These are phyloP conservation scores for Slavum lentiscoides DNA, from an alignment of 2,888 invertebrate species.

Conservation along the genomic window DNA sequence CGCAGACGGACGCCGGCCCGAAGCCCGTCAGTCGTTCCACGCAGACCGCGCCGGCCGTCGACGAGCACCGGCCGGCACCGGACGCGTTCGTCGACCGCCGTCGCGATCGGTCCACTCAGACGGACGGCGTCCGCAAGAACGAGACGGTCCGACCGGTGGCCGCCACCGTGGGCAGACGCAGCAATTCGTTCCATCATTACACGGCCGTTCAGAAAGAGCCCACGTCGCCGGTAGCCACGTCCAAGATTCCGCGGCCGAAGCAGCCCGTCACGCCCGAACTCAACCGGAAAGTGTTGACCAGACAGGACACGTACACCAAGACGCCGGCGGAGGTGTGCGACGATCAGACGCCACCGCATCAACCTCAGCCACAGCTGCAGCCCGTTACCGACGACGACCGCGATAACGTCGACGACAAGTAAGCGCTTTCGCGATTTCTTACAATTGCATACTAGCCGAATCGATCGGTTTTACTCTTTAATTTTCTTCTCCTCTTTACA, in stretches of 20 bases:
- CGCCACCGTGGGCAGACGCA: constrained; percentile 14
- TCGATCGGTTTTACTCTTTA: no score
- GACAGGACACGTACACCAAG: constrained; percentile 60
- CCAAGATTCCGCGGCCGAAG: constrained; percentile 42
- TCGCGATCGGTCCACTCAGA: neutral
- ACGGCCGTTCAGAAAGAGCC: neutral
- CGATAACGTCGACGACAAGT: neutral
- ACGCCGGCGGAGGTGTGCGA: constrained; percentile 22
- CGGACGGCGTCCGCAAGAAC: neutral
- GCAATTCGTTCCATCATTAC: constrained; percentile 49
- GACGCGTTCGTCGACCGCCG: neutral
- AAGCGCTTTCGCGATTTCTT: neutral
- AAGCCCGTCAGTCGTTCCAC: neutral
- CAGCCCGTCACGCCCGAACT: constrained; percentile 53
- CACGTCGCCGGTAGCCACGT: neutral
- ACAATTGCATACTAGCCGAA: no score
- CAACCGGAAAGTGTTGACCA: constrained; percentile 58
- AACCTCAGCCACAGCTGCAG: neutral
- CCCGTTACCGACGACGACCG: neutral
- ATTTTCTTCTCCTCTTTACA: no score
- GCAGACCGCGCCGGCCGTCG: neutral
- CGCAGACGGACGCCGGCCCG: constrained; percentile 26
- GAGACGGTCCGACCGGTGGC: neutral
- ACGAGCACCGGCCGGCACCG: no score
- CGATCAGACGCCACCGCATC: neutral